Conservation (phyloP, 2,888 invertebrate genomes). For the Mechanitis mazaeus region DNA sequence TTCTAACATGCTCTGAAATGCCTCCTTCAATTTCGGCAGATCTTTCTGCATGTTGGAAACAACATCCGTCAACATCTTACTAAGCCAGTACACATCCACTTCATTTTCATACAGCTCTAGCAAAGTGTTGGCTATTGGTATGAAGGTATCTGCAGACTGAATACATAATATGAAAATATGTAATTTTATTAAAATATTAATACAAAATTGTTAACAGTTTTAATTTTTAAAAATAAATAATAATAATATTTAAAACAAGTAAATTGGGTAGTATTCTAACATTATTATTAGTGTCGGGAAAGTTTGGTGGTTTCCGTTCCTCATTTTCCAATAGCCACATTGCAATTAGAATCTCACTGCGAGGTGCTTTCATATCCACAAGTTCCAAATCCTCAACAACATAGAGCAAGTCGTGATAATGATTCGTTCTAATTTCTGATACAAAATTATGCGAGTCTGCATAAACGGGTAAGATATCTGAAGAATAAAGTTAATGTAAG, state of each 20-base stretch:
- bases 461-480: conserved; percentile 87
- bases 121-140: conserved; percentile 82
- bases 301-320: conserved; percentile 56
- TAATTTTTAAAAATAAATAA: not conserved
- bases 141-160: conserved; percentile 75
- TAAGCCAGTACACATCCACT: conserved; percentile 89
- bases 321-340: conserved; percentile 90
- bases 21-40: conserved; percentile 80
- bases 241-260: too few species aligned
- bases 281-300: conserved; percentile 54
- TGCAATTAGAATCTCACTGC: conserved; percentile 81
- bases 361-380: conserved; percentile 79
- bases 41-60: conserved; percentile 81
- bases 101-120: conserved; percentile 83
- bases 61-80: conserved; percentile 84
- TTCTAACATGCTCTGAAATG: conserved; percentile 81
- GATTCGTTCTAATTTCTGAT: conserved; percentile 82
- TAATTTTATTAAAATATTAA: not conserved
- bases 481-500: conserved; percentile 28
- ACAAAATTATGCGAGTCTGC: conserved; percentile 86
- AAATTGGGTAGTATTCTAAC: conserved; percentile 37
- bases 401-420: conserved; percentile 84
- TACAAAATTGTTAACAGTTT: too few species aligned
- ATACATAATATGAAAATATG: conserved; percentile 23
- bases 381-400: conserved; percentile 82